Percentiles rank a stretch among this genome's conserved stretches.
Conservation (phyloP, 2,113 vertebrate genomes). For the Atrichornis clamosus region DNA sequence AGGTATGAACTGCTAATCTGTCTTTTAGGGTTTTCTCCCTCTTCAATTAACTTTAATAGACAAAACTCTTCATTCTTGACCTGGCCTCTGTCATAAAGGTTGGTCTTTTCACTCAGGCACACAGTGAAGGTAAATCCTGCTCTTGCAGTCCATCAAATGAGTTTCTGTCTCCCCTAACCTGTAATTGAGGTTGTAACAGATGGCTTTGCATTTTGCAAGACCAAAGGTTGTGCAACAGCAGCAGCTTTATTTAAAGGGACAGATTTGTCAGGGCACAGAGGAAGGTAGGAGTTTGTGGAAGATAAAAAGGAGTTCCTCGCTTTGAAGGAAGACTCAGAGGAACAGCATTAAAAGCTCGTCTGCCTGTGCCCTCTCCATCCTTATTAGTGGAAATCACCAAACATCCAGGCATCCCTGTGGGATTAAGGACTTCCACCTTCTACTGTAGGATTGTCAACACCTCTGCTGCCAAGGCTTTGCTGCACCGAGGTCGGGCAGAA, state of each 20-base stretch:
- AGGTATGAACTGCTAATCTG: neutral
- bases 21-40: neutral
- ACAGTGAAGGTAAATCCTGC: constrained; percentile 2
- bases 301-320: neutral
- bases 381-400: neutral
- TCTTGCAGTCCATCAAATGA: constrained; percentile 36
- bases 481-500: neutral
- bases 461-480: neutral
- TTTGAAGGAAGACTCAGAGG: neutral
- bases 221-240: constrained; percentile 39
- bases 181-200: constrained; percentile 56
- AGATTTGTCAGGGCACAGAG: neutral
- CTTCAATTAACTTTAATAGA: neutral
- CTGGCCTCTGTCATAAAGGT: neutral
- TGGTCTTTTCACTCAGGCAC: neutral
- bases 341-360: neutral
- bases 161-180: constrained; percentile 55
- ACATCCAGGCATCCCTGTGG: neutral
- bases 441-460: neutral
- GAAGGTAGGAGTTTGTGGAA: neutral
- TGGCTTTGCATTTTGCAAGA: constrained; percentile 58
- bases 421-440: neutral
- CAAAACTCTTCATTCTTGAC: neutral
- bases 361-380: neutral
- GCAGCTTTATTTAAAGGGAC: constrained; percentile 36